A percentile compares a stretch with the other conserved stretches of the same genome.
Conservation (phyloP, 2,888 invertebrate species). For the Empis livida region DNA sequence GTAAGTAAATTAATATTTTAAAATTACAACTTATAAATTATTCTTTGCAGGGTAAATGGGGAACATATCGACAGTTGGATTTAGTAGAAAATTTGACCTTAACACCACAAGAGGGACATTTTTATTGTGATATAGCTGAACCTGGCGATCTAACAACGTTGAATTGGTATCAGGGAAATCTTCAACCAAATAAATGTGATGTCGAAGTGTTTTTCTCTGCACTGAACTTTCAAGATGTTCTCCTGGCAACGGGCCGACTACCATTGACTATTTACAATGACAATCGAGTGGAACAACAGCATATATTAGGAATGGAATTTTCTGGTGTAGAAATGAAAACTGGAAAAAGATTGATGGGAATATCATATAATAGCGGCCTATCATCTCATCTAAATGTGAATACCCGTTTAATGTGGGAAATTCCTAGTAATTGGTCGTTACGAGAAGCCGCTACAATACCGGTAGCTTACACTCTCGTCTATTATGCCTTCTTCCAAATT, state of each 20-base stretch:
- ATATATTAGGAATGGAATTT: constrained; percentile 50
- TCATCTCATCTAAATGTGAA: constrained; percentile 30
- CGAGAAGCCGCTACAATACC: constrained; percentile 55
- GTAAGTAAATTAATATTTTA: constrained; percentile 11
- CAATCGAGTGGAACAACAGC: constrained; percentile 44
- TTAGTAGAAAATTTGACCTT: constrained; percentile 23
- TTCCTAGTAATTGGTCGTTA: constrained; percentile 46
- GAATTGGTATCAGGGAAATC: constrained; percentile 58
- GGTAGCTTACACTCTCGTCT: constrained; percentile 47
- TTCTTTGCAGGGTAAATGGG: constrained; percentile 35
- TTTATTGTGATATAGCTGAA: constrained; percentile 55
- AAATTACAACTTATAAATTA: not conserved
- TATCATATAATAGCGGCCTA: constrained; percentile 36
- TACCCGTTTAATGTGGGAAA: constrained; percentile 32
- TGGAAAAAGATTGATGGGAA: constrained; percentile 48
- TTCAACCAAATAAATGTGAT: constrained; percentile 39
- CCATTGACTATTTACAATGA: constrained; percentile 61
- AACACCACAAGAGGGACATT: constrained; percentile 35
- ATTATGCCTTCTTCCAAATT: constrained; percentile 61
- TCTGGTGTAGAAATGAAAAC: constrained; percentile 40
- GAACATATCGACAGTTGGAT: constrained; percentile 64
- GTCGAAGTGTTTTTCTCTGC: constrained; percentile 46
- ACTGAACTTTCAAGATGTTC: constrained; percentile 83
- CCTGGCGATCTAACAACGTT: constrained; percentile 74
- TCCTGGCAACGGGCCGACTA: constrained; percentile 80